phyloP scores from a whole-genome alignment of 2,797 vertebrate genomes.

The Nyctalus aviator region DNA sequence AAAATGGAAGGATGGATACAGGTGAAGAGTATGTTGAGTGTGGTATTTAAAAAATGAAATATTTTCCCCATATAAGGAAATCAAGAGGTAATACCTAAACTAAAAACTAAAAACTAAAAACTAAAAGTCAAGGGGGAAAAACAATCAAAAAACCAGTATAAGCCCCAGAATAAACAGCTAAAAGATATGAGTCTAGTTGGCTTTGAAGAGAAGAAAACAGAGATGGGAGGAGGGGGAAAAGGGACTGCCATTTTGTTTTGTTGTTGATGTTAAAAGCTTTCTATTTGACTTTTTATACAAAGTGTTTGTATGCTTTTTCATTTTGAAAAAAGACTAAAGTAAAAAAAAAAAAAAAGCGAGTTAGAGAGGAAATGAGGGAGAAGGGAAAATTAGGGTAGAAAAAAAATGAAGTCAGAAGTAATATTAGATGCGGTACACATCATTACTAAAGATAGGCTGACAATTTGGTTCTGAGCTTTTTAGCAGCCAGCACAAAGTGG shows the following conservation, averaged over 20 bases:
- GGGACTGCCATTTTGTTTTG: neutral
- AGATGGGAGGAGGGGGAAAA: neutral
- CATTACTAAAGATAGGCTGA: conserved; percentile 53
- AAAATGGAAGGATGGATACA: neutral
- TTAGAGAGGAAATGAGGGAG: conserved; percentile 21
- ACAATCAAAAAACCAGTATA: neutral
- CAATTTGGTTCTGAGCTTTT: conserved; percentile 61
- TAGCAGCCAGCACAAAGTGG: conserved; percentile 55
- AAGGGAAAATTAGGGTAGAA: conserved; percentile 26
- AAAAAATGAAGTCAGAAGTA: conserved; percentile 48
- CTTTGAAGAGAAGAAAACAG: neutral
- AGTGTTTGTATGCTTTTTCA: neutral
- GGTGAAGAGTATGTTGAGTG: neutral
- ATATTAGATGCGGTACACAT: neutral
- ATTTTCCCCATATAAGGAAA: neutral
- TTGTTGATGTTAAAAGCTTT: conserved; percentile 19
- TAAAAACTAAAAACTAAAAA: neutral
- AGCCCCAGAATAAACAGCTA: neutral
- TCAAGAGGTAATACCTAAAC: conserved; percentile 4
- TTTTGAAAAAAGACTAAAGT: conserved; percentile 36
- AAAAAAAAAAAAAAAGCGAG: neutral
- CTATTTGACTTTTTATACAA: neutral
- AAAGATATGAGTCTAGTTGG: neutral
- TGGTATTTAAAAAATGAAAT: neutral
- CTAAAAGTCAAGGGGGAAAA: neutral